Conservation (phyloP, 2,888 invertebrate genomes). For the Ophioninae sp. region DNA sequence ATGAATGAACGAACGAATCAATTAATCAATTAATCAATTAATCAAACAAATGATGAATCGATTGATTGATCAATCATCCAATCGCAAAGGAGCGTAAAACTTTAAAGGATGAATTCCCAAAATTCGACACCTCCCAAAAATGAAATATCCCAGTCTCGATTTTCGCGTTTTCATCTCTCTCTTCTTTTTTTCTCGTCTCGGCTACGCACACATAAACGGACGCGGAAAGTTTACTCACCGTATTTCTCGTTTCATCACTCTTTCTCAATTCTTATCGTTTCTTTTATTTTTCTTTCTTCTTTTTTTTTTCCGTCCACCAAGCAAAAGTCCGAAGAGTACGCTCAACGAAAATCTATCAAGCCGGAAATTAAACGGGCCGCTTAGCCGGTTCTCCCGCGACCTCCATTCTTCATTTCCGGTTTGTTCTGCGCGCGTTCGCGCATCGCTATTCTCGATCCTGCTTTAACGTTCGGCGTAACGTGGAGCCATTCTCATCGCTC, state of each 20-base stretch:
- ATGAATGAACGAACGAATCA: no score
- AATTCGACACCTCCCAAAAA: no score
- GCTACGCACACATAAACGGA: background rate
- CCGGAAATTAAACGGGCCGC: conserved; percentile 74
- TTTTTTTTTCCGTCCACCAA: conserved; percentile 1
- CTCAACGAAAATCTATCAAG: conserved; percentile 68
- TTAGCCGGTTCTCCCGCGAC: conserved; percentile 59
- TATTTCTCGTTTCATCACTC: conserved; percentile 11
- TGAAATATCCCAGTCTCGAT: no score
- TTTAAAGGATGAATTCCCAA: no score
- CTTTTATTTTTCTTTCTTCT: conserved; percentile 1
- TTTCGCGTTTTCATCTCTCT: background rate
- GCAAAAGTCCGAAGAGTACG: conserved; percentile 35
- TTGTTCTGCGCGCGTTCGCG: conserved; percentile 36
- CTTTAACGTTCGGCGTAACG: background rate
- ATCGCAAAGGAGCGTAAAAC: no score
- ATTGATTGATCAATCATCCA: no score
- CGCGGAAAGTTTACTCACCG: conserved; percentile 8
- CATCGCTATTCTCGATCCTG: background rate
- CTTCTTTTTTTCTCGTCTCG: conserved; percentile 17
- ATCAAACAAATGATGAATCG: no score
- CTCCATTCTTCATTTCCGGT: conserved; percentile 64
- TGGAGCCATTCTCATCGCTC: background rate
- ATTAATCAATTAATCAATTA: no score
- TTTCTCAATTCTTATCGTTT: background rate